Evolutionary conservation across 2,797 vertebrate genomes (phyloP).

Genomic region (Falco concolor): DNA sequence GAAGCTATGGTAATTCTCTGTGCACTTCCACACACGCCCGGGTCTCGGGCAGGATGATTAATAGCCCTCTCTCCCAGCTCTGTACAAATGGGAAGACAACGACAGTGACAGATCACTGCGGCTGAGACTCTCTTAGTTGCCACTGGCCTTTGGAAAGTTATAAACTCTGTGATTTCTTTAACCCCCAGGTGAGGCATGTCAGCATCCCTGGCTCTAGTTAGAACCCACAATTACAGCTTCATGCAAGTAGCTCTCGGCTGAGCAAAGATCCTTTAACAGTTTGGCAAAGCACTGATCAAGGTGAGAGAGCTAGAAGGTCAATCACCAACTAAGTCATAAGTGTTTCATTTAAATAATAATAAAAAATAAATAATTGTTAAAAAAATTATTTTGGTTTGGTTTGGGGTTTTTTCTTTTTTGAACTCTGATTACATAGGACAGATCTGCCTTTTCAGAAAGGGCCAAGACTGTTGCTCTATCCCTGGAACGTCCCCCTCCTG

Average conservation of each 20-base stretch:
- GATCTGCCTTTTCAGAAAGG: not conserved
- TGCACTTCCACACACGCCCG: not conserved
- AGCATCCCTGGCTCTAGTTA: not conserved
- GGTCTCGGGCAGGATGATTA: not conserved
- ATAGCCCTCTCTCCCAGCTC: not conserved
- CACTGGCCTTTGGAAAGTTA: rapidly evolving
- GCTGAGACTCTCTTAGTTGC: not conserved
- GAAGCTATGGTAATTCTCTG: not conserved
- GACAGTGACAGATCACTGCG: not conserved
- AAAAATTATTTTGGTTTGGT: not conserved
- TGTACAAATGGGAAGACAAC: not conserved
- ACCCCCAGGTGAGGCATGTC: not conserved
- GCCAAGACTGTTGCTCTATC: not conserved
- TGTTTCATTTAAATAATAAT: not conserved
- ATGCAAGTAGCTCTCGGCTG: not conserved
- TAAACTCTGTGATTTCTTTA: not conserved
- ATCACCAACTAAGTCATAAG: not conserved
- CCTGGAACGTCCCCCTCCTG: not conserved
- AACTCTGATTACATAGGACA: not conserved
- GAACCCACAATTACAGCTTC: not conserved
- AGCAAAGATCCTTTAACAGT: not conserved
- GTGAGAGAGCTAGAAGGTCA: not conserved
- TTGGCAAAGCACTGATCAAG: not conserved
- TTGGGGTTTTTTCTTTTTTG: not conserved
- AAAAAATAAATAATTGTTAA: not conserved